Evolutionary conservation across 2,888 invertebrate species (phyloP).

Genomic region (Muscina levida): DNA sequence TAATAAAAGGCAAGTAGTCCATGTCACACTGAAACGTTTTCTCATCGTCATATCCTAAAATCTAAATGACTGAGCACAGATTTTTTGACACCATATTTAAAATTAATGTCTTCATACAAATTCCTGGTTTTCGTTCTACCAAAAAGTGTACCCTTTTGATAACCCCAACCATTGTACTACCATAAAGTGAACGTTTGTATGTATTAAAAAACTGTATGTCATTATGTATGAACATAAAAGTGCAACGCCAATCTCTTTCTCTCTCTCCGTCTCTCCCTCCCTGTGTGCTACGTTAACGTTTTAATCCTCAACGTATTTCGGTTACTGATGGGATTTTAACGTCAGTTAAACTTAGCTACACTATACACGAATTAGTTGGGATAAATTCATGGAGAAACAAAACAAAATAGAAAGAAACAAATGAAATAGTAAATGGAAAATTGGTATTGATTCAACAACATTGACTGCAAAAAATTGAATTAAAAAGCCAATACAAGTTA

Average conservation of each 20-base stretch:
- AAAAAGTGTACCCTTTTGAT: no score
- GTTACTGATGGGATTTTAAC: slow-evolving; percentile 44
- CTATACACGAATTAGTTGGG: slow-evolving; percentile 41
- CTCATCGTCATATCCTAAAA: no score
- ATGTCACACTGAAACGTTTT: no score
- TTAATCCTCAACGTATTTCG: slow-evolving; percentile 52
- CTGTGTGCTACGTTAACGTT: slow-evolving; percentile 51
- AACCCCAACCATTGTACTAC: no score
- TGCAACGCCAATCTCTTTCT: neutral
- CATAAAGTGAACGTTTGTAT: neutral
- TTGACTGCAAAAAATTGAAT: neutral
- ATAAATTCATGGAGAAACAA: neutral
- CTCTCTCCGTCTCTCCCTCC: no score
- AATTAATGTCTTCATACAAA: no score
- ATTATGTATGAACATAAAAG: no score
- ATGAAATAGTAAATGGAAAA: slow-evolving; percentile 4
- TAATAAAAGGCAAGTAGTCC: no score
- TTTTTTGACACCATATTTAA: no score
- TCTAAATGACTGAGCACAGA: no score
- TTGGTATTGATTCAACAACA: neutral
- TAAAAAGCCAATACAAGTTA: slow-evolving; percentile 1
- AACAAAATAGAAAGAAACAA: neutral
- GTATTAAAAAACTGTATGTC: neutral
- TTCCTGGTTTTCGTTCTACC: no score
- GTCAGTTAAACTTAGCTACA: slow-evolving; percentile 49